phyloP scores from a whole-genome alignment of 2,113 vertebrate genomes.

The Vidua chalybeata region DNA sequence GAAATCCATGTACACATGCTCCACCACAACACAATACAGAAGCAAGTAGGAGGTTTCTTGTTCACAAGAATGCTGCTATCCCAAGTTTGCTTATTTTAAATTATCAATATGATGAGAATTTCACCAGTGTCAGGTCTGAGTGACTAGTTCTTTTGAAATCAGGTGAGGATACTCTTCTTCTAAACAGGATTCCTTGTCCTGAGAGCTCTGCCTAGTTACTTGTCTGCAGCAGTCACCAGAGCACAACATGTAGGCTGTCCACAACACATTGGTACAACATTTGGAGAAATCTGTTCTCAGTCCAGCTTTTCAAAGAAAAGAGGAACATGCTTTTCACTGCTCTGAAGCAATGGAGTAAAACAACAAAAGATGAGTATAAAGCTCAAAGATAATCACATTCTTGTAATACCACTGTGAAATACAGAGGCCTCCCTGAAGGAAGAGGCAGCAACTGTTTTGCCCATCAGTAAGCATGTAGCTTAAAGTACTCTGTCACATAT shows the following conservation, averaged over 20 bases:
- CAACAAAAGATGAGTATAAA: not conserved
- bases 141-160: not conserved
- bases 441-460: not conserved
- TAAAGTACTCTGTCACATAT: not conserved
- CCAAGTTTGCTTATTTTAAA: not conserved
- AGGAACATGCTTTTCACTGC: fast-evolving
- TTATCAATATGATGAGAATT: not conserved
- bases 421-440: not conserved
- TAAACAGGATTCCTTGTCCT: not conserved
- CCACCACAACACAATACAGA: not conserved
- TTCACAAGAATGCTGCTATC: not conserved
- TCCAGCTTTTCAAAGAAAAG: not conserved
- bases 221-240: not conserved
- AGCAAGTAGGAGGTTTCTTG: not conserved
- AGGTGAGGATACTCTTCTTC: not conserved
- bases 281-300: not conserved
- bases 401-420: not conserved
- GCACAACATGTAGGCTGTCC: not conserved
- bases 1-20: not conserved
- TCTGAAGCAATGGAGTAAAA: not conserved
- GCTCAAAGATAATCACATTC: not conserved
- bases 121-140: not conserved
- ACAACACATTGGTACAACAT: not conserved
- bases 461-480: not conserved
- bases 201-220: not conserved